Conservation (phyloP, 1,140 invertebrate species). For the Musca domestica region DNA sequence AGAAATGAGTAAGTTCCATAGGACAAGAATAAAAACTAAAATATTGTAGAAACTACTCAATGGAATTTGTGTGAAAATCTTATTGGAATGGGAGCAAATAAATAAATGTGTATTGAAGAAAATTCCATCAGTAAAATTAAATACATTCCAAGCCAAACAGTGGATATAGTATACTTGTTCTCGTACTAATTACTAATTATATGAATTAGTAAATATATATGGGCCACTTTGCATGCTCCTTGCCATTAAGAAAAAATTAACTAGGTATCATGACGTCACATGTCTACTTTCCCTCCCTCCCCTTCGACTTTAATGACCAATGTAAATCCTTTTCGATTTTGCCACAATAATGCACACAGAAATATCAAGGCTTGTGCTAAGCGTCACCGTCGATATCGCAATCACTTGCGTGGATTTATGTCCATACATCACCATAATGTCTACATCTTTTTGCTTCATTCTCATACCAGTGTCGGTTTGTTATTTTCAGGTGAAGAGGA, state of each 20-base stretch:
- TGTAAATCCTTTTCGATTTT: not conserved
- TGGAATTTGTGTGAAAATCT: no score
- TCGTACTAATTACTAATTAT: no score
- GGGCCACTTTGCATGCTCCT: not conserved
- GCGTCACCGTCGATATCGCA: not conserved
- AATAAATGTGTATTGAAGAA: no score
- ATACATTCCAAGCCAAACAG: no score
- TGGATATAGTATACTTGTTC: no score
- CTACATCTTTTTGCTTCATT: no score
- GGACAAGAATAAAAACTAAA: no score
- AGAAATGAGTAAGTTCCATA: no score
- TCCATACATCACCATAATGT: not conserved
- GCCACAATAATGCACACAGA: not conserved
- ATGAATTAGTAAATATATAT: not conserved
- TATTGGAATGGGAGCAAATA: no score
- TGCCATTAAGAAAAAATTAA: not conserved
- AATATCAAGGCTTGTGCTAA: not conserved
- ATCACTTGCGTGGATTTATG: not conserved
- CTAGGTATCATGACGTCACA: not conserved
- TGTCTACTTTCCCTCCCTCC: not conserved
- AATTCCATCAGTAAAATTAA: no score
- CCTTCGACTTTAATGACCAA: no score
- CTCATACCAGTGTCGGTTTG: not conserved
- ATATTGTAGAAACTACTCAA: no score
- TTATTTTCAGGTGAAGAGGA: conserved; percentile 33